phyloP scores from a whole-genome alignment of 2,888 invertebrate genomes.

The Meteorus colon region DNA sequence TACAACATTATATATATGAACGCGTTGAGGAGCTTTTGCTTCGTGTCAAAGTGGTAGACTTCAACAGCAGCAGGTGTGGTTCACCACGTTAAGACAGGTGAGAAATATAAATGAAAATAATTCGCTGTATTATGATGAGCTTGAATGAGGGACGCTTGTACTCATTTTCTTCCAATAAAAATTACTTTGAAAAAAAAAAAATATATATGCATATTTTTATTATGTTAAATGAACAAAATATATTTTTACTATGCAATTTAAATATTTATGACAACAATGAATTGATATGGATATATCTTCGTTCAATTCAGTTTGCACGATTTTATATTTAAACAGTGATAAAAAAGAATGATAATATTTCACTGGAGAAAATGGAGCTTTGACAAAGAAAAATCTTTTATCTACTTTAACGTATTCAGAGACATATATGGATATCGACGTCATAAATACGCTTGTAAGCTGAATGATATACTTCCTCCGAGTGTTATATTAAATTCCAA shows the following conservation, averaged over 20 bases:
- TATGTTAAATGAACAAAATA: background rate
- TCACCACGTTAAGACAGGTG: conserved; percentile 5
- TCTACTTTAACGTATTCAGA: conserved; percentile 10
- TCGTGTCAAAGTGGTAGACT: background rate
- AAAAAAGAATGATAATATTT: conserved; percentile 10
- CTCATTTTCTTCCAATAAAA: background rate
- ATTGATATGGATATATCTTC: background rate
- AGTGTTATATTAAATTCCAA: conserved; percentile 32
- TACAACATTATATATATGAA: background rate
- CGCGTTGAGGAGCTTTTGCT: background rate
- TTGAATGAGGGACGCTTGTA: background rate
- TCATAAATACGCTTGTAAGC: conserved; percentile 18
- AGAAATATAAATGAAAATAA: background rate
- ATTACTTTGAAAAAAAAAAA: background rate
- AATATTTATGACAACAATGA: conserved; percentile 9
- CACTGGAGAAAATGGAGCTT: background rate
- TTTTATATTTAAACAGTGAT: background rate
- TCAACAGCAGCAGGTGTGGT: conserved; percentile 13
- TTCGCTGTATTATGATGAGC: background rate
- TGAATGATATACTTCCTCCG: conserved; percentile 20
- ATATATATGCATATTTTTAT: no score
- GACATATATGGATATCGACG: conserved; percentile 13
- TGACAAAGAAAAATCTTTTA: background rate
- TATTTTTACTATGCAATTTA: background rate
- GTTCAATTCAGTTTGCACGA: background rate